These are phyloP conservation scores for Cantharis nigra DNA, from an alignment of 2,888 invertebrate genomes.

Conservation along the genomic window DNA sequence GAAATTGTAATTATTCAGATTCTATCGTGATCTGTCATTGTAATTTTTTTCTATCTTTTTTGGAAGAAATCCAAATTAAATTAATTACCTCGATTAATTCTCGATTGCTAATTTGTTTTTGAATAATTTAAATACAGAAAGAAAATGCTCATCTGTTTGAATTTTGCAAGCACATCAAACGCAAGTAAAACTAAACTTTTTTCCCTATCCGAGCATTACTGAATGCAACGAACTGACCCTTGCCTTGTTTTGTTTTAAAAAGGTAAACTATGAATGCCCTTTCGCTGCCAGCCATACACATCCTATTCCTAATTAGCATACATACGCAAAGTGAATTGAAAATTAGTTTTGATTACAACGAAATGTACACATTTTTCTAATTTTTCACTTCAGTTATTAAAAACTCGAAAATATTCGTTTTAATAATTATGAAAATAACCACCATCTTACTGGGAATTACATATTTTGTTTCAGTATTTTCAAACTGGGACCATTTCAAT, in stretches of 20 bases:
- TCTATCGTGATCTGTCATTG: background rate
- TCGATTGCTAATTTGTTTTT: slow-evolving; percentile 1
- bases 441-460: background rate
- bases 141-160: slow-evolving; percentile 22
- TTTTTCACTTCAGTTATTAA: background rate
- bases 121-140: slow-evolving; percentile 15
- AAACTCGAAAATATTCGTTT: background rate
- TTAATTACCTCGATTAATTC: background rate
- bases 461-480: background rate
- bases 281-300: slow-evolving; percentile 53
- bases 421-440: background rate
- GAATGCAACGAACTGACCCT: slow-evolving; percentile 54
- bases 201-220: slow-evolving; percentile 40
- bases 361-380: slow-evolving; percentile 32
- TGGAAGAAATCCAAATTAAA: background rate
- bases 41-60: background rate
- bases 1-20: slow-evolving; percentile 4
- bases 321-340: slow-evolving; percentile 50
- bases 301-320: slow-evolving; percentile 56
- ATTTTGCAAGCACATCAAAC: slow-evolving; percentile 45
- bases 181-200: slow-evolving; percentile 51
- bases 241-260: slow-evolving; percentile 54
- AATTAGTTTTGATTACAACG: slow-evolving; percentile 52
- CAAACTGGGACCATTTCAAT: background rate
- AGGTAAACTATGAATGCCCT: slow-evolving; percentile 55